Evolutionary conservation across 2,113 vertebrate species (phyloP).

Genomic region (Chinchilla lanigera): DNA sequence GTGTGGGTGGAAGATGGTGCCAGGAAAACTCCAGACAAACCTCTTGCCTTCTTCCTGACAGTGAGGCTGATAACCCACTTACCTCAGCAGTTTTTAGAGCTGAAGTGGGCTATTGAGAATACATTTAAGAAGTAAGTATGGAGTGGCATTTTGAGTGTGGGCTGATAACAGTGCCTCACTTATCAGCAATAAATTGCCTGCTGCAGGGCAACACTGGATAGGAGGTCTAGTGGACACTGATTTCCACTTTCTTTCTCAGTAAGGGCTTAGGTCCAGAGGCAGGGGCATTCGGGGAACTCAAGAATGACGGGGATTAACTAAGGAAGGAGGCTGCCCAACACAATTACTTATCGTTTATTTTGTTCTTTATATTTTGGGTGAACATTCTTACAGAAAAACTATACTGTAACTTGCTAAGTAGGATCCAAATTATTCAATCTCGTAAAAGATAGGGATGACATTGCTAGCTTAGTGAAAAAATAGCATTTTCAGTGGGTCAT

Average conservation of each 20-base stretch:
- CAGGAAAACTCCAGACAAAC: neutral
- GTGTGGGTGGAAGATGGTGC: neutral
- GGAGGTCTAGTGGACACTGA: slow-evolving; percentile 62
- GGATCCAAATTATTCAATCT: neutral
- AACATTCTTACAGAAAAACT: neutral
- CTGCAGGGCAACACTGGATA: slow-evolving; percentile 41
- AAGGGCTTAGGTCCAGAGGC: neutral
- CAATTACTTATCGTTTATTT: neutral
- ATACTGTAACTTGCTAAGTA: neutral
- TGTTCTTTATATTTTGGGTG: neutral
- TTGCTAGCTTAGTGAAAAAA: neutral
- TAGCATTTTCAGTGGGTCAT: neutral
- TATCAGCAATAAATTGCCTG: slow-evolving; percentile 59
- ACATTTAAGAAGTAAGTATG: slow-evolving; percentile 63
- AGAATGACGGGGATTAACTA: neutral
- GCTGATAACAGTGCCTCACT: slow-evolving; percentile 67
- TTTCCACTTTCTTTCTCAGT: slow-evolving; percentile 32
- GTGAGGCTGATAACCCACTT: slow-evolving; percentile 17
- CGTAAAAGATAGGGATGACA: neutral
- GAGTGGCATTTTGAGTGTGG: slow-evolving; percentile 68
- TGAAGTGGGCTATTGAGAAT: slow-evolving; percentile 72
- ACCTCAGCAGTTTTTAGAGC: slow-evolving; percentile 47
- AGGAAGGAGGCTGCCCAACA: neutral
- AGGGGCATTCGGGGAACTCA: neutral
- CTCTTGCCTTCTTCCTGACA: neutral